A percentile compares a stretch with the other conserved stretches of the same genome.
Conservation (phyloP, 2,888 invertebrate species). For the Zaprionus obscuricornis region DNA sequence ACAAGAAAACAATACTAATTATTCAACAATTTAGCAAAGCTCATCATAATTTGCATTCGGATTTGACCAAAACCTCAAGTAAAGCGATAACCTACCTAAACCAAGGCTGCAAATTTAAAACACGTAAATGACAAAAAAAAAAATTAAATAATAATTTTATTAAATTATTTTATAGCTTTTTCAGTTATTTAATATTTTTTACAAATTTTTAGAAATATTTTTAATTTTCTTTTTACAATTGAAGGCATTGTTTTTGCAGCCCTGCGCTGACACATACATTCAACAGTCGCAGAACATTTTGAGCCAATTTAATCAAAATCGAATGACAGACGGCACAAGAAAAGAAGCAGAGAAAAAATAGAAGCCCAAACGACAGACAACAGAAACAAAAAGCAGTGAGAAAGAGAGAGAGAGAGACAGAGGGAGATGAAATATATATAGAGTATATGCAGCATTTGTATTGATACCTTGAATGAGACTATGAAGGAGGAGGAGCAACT, state of each 20-base stretch:
- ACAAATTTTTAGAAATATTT: not conserved
- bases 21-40: slow-evolving; percentile 78
- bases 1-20: slow-evolving; percentile 55
- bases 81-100: slow-evolving; percentile 13
- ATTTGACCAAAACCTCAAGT: slow-evolving; percentile 67
- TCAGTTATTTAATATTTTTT: too few species aligned
- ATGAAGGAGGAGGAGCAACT: slow-evolving; percentile 12
- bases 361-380: not conserved
- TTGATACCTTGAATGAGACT: too few species aligned
- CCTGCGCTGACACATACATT: too few species aligned
- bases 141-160: not conserved
- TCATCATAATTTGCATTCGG: slow-evolving; percentile 82
- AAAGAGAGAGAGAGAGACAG: not conserved
- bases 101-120: slow-evolving; percentile 42
- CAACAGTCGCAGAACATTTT: slow-evolving; percentile 53
- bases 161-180: too few species aligned
- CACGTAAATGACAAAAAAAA: not conserved
- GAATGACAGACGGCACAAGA: slow-evolving; percentile 67
- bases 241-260: slow-evolving; percentile 15
- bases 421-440: too few species aligned
- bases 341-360: slow-evolving; percentile 41
- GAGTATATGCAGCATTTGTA: too few species aligned
- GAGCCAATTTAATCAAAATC: slow-evolving; percentile 76
- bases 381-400: slow-evolving; percentile 1
- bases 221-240: not conserved